Conservation (phyloP, 2,888 invertebrate genomes). For the Heliconius cydno region DNA sequence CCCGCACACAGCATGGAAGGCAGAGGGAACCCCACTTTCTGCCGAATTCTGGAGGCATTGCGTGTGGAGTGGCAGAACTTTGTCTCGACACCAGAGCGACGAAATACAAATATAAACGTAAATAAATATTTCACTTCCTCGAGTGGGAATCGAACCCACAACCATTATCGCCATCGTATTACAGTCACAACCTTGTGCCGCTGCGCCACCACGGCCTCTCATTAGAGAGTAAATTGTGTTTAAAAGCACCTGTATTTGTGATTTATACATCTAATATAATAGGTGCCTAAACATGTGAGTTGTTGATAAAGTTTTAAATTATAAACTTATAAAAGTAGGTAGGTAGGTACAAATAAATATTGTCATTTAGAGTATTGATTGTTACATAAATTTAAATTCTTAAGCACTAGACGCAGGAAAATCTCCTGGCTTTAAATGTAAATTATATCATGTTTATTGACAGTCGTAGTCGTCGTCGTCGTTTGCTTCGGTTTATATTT, state of each 20-base stretch:
- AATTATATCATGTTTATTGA: not conserved
- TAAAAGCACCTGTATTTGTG: not conserved
- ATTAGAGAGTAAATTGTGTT: not conserved
- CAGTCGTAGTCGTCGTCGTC: not conserved
- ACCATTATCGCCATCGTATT: no score
- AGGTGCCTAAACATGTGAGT: not conserved
- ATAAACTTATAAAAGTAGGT: not conserved
- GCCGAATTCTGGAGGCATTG: no score
- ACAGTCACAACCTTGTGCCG: no score
- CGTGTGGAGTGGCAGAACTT: no score
- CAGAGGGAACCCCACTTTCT: no score
- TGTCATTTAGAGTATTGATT: not conserved
- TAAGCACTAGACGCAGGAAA: not conserved
- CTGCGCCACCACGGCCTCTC: no score
- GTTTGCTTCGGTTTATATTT: not conserved
- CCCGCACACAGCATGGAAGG: no score
- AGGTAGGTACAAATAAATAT: not conserved
- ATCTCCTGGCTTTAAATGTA: not conserved
- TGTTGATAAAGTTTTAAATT: not conserved
- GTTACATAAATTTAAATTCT: conserved; percentile 10
- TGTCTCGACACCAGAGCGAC: no score
- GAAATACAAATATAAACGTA: no score
- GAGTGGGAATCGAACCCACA: no score
- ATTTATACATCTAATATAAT: not conserved
- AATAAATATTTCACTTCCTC: no score